Evolutionary conservation across 37 sponge, comb jelly and placozoan species (phyloP), one percentile per base, ranked within the genome.

Genomic region (Dysidea cf. avara): DNA sequence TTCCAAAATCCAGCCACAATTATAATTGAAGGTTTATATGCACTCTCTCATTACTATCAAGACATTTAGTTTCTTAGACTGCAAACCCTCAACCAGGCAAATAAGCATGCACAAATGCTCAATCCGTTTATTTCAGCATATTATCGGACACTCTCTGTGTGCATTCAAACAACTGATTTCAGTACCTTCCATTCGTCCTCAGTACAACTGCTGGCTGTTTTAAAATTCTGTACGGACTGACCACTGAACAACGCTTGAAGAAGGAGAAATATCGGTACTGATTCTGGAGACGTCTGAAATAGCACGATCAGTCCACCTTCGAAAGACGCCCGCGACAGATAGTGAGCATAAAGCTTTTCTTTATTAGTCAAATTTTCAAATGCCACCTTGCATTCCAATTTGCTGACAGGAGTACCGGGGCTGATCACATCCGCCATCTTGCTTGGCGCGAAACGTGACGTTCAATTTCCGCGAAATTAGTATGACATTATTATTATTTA

Each of bases 261-360:
- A 3, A 95, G 78, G 40, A 95, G 64, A 35, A 87, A 95, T 1
- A 95, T 30, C 26, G 72, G 77, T 0, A 61, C 72, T 32, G 93
- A 87, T 57, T 95, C 96, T 0, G 93, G 89, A 9, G 96, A 95
- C 0, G 92, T 95, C 75, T 95, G 96, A 7, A 95, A 79, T 22
- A 95, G 76, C 24, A 86, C 83, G 39, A 91, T 95, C 24, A 72
- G 51, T 46, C 75, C 64, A 39, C 93, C 96, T 25, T 87, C 89
- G 88, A 88, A 95, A 3, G 81, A 39, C 3, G 93, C 96, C 7
- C 82, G 55, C 5, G 82, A 71, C 53, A 94, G 39, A 81, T 79
- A 86, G 71, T 94, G 88, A 39, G 91, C 91, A 71, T 95, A 95
- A 47, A 66, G 82, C 47, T 77, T 87, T 62, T 95, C 96, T 7